Percentiles rank a stretch among this genome's conserved stretches.
These are phyloP conservation scores for Pimephales promelas DNA, from an alignment of 2,113 vertebrate genomes.

Conservation along the genomic window DNA sequence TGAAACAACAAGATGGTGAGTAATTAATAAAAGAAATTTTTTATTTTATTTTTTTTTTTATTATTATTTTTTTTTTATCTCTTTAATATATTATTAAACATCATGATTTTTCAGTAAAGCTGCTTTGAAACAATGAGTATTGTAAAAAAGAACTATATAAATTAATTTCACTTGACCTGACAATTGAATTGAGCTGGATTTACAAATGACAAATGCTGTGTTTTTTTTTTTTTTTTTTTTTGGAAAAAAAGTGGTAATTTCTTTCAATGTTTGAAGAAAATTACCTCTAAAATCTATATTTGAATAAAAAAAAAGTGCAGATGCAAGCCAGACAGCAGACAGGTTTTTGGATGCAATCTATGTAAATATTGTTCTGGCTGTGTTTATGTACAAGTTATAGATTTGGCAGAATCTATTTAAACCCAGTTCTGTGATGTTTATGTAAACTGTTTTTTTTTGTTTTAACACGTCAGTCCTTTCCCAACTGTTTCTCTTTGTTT, in stretches of 20 bases:
- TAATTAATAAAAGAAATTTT: too few relatives aligned
- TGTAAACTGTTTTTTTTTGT: slow-evolving; percentile 5
- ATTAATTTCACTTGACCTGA: not conserved
- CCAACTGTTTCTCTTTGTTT: slow-evolving; percentile 10
- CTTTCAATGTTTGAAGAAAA: not conserved
- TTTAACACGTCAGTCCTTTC: slow-evolving; percentile 17
- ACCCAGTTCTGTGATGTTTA: not conserved
- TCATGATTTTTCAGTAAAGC: too few relatives aligned
- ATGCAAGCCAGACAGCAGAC: not conserved
- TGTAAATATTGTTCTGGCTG: slow-evolving; percentile 22
- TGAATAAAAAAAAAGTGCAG: not conserved
- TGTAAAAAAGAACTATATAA: not conserved
- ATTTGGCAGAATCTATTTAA: slow-evolving; percentile 4
- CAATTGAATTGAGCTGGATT: not conserved
- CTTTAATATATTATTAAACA: too few relatives aligned
- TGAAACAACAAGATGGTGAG: too few relatives aligned
- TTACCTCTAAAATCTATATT: not conserved
- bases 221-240: too few relatives aligned
- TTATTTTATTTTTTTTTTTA: too few relatives aligned
- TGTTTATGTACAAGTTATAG: slow-evolving; percentile 10
- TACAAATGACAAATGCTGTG: not conserved
- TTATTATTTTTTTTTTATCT: too few relatives aligned
- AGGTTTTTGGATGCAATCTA: not conserved
- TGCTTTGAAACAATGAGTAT: too few relatives aligned
- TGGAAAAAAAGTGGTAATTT: slow-evolving; percentile 4